A percentile compares a stretch with the other conserved stretches of the same genome.
Evolutionary conservation across 2,888 invertebrate species (phyloP).

Genomic region (Lepidocyrtinus sp.): DNA sequence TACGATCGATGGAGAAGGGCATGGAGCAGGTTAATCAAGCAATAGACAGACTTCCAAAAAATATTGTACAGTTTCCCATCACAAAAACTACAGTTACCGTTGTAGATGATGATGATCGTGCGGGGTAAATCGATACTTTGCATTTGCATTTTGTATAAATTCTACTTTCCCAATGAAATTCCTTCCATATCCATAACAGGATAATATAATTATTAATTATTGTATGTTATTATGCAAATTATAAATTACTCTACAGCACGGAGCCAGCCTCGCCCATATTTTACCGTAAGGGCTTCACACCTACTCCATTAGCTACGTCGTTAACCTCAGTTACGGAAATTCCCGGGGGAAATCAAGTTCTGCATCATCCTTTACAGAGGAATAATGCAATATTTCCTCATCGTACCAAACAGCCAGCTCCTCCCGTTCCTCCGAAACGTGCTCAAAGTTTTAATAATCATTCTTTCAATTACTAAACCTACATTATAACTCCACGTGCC

Average conservation of each 20-base stretch:
- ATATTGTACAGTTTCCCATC: constrained; percentile 46
- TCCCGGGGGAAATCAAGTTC: constrained; percentile 20
- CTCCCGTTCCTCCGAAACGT: constrained; percentile 40
- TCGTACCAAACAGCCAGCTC: constrained; percentile 21
- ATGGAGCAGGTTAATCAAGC: constrained; percentile 40
- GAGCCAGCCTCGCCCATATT: constrained; percentile 59
- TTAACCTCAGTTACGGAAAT: constrained; percentile 43
- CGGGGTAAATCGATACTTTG: constrained; percentile 25
- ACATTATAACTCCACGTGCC: too few species aligned
- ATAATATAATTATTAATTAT: constrained; percentile 12
- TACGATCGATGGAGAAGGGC: constrained; percentile 37
- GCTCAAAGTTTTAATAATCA: constrained; percentile 43
- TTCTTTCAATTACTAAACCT: constrained; percentile 18
- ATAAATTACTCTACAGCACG: neutral
- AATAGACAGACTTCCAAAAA: constrained; percentile 43
- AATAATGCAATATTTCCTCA: constrained; percentile 25
- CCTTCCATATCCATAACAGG: too few species aligned
- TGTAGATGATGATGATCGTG: constrained; percentile 44
- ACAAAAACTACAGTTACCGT: neutral
- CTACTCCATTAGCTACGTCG: constrained; percentile 39
- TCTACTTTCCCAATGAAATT: too few species aligned
- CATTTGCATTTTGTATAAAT: neutral
- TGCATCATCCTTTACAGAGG: constrained; percentile 39
- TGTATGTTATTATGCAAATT: neutral
- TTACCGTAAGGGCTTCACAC: constrained; percentile 32